These are phyloP conservation scores for Metopolophium dirhodum DNA, from an alignment of 1,140 invertebrate species.

Conservation along the genomic window DNA sequence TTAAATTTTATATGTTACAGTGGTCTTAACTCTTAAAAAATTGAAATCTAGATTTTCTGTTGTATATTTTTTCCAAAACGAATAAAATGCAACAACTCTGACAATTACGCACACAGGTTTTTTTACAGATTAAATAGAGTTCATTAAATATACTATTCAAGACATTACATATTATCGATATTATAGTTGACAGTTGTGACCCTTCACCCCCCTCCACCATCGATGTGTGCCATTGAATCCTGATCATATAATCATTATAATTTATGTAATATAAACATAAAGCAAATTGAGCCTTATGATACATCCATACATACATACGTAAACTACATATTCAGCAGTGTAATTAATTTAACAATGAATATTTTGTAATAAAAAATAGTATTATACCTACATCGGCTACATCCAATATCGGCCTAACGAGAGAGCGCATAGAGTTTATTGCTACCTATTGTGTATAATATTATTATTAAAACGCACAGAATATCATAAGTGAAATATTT, in stretches of 20 bases:
- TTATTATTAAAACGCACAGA: not conserved
- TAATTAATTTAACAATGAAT: not conserved
- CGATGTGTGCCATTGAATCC: too few relatives aligned
- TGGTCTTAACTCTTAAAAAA: too few relatives aligned
- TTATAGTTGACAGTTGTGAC: too few relatives aligned
- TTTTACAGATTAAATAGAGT: too few relatives aligned
- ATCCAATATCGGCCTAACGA: not conserved
- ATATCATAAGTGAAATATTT: not conserved
- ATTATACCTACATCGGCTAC: not conserved
- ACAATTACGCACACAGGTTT: too few relatives aligned
- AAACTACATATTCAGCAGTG: not conserved
- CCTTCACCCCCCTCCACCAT: too few relatives aligned
- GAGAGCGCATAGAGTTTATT: not conserved
- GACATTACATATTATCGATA: too few relatives aligned
- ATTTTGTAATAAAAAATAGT: not conserved
- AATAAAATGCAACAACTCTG: too few relatives aligned
- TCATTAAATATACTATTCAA: too few relatives aligned
- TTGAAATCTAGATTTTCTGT: too few relatives aligned
- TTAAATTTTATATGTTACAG: too few relatives aligned
- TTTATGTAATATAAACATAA: not conserved
- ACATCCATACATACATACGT: not conserved
- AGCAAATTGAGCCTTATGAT: not conserved
- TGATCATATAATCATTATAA: not conserved
- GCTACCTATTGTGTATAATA: constrained; percentile 1
- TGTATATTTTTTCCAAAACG: too few relatives aligned